Percentiles rank a stretch among this genome's conserved stretches.
Conservation (phyloP, 2,888 invertebrate genomes). For the Crossocerus cetratus region DNA sequence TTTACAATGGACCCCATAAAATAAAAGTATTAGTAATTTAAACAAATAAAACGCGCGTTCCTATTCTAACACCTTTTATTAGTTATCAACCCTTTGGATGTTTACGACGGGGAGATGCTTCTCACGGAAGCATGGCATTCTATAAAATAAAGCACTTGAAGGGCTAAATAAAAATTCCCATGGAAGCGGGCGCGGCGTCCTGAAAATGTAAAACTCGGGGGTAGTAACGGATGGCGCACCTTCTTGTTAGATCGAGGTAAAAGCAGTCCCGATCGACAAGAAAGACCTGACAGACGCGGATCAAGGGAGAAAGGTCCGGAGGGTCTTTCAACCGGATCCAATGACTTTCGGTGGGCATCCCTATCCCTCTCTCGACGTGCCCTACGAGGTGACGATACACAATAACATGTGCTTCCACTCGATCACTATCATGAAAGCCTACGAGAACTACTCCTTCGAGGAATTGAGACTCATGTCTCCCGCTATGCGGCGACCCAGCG, state of each 20-base stretch:
- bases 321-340: constrained; percentile 79
- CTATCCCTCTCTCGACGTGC: constrained; percentile 83
- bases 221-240: no score
- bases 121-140: no score
- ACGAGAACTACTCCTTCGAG: constrained; percentile 96
- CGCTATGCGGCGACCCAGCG: constrained; percentile 84
- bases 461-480: constrained; percentile 90
- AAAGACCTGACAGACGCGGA: constrained; percentile 81
- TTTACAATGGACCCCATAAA: no score
- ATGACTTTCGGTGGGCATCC: constrained; percentile 82
- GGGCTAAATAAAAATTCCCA: not conserved
- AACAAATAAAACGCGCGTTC: no score
- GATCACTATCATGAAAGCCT: constrained; percentile 96
- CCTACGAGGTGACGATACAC: constrained; percentile 91
- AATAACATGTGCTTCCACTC: constrained; percentile 96
- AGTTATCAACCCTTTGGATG: no score
- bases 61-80: no score
- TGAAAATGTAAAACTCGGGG: no score
- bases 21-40: no score
- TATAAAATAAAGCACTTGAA: no score
- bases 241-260: constrained; percentile 82
- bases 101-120: no score
- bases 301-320: constrained; percentile 80
- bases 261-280: constrained; percentile 85
- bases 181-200: no score